Evolutionary conservation across 2,797 vertebrate genomes (phyloP).

Genomic region (Petrocephalus schoutedeni): DNA sequence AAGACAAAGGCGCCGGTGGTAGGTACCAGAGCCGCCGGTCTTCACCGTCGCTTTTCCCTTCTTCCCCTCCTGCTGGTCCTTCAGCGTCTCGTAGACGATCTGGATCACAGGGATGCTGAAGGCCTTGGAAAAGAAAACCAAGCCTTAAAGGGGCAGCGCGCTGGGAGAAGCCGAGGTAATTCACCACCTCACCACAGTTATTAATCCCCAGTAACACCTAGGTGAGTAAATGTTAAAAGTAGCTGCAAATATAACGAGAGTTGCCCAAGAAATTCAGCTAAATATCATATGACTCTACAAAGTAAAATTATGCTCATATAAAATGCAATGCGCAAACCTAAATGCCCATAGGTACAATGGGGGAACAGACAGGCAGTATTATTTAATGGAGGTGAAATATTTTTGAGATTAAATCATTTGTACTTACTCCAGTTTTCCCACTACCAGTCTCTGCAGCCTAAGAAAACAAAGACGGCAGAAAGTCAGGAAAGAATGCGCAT

Average conservation of each 20-base stretch:
- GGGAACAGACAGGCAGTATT: neutral
- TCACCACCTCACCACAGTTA: neutral
- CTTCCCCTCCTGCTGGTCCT: slow-evolving; percentile 92
- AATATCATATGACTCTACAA: neutral
- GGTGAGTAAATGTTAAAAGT: neutral
- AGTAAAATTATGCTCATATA: neutral
- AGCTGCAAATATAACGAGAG: neutral
- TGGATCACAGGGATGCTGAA: slow-evolving; percentile 98
- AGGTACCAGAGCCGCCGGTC: slow-evolving; percentile 78
- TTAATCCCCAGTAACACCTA: neutral
- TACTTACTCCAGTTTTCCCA: slow-evolving; percentile 97
- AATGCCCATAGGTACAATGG: neutral
- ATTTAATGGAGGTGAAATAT: neutral
- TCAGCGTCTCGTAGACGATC: slow-evolving; percentile 94
- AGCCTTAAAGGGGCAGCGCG: neutral
- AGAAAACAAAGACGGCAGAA: slow-evolving; percentile 14
- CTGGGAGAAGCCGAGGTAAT: neutral
- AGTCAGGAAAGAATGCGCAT: neutral
- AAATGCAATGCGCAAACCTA: neutral
- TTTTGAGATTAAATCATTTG: neutral
- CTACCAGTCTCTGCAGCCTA: slow-evolving; percentile 98
- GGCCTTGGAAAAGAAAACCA: slow-evolving; percentile 63
- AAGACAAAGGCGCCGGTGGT: neutral
- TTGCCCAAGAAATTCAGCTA: neutral
- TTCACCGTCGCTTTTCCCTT: slow-evolving; percentile 82